Percentiles rank a stretch among this genome's conserved stretches.
These are phyloP conservation scores for Spizella passerina DNA, from an alignment of 2,797 vertebrate genomes.

Conservation along the genomic window DNA sequence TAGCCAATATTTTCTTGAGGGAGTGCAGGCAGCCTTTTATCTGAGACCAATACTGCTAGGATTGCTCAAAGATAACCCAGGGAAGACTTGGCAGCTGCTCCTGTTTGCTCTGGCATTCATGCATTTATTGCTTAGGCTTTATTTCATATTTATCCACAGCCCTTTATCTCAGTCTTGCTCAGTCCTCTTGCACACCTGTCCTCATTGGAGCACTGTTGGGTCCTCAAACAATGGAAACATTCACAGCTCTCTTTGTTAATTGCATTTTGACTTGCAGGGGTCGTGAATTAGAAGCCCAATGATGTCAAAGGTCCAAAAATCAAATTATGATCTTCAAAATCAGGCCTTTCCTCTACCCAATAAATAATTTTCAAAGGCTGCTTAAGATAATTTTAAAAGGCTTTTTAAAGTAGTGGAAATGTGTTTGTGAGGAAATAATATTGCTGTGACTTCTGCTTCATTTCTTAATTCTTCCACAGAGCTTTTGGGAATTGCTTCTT, in stretches of 20 bases:
- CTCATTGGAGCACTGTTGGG: not conserved
- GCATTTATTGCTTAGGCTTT: not conserved
- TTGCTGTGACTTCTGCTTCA: not conserved
- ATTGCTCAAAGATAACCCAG: constrained; percentile 35
- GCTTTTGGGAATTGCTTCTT: not conserved
- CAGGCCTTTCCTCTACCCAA: not conserved
- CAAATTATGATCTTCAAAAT: not conserved
- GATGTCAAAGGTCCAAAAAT: not conserved
- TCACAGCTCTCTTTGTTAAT: not conserved
- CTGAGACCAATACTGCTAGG: constrained; percentile 81
- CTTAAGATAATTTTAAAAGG: not conserved
- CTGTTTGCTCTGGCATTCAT: not conserved
- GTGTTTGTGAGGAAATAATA: not conserved
- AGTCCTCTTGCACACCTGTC: not conserved
- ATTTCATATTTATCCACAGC: not conserved
- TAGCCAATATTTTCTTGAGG: constrained; percentile 84
- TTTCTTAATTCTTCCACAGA: not conserved
- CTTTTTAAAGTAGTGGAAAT: not conserved
- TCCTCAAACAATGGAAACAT: not conserved
- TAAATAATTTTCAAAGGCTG: not conserved
- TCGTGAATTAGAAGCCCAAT: not conserved
- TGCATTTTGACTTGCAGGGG: not conserved
- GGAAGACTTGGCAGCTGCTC: constrained; percentile 42
- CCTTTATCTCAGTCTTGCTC: not conserved
- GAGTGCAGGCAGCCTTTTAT: constrained; percentile 85